Evolutionary conservation across 2,797 vertebrate genomes (phyloP).

Genomic region (Ara ararauna): DNA sequence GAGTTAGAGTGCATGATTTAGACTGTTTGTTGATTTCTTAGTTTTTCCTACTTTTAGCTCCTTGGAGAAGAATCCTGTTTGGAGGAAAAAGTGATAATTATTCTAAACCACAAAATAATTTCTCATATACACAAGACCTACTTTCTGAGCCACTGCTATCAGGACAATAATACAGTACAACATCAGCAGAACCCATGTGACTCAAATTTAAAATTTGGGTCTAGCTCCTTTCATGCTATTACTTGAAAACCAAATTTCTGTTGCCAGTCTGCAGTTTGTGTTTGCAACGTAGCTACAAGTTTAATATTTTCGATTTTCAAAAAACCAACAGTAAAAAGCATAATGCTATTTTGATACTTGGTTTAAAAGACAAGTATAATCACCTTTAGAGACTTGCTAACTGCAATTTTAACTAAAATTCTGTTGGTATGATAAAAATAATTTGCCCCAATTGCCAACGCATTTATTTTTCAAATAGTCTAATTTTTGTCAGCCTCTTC

Average conservation of each 20-base stretch:
- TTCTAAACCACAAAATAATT: neutral
- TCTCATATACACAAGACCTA: neutral
- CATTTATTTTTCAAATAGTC: neutral
- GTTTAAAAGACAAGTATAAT: neutral
- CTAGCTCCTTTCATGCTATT: neutral
- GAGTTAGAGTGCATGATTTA: neutral
- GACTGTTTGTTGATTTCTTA: neutral
- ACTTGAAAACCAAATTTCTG: neutral
- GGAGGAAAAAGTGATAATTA: neutral
- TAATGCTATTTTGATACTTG: neutral
- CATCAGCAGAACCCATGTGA: neutral
- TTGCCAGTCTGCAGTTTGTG: neutral
- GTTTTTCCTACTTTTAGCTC: neutral
- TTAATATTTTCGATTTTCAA: neutral
- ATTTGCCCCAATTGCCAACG: neutral
- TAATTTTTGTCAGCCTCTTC: neutral
- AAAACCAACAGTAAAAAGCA: neutral
- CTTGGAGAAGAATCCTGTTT: neutral
- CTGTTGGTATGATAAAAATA: neutral
- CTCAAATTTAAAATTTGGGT: neutral
- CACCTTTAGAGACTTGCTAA: neutral
- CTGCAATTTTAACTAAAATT: neutral
- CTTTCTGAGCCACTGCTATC: neutral
- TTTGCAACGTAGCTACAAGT: neutral
- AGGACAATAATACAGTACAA: neutral